Base-by-base conservation (phyloP, 2,797 vertebrate species). In the Rhodeus uyekii region DNA sequence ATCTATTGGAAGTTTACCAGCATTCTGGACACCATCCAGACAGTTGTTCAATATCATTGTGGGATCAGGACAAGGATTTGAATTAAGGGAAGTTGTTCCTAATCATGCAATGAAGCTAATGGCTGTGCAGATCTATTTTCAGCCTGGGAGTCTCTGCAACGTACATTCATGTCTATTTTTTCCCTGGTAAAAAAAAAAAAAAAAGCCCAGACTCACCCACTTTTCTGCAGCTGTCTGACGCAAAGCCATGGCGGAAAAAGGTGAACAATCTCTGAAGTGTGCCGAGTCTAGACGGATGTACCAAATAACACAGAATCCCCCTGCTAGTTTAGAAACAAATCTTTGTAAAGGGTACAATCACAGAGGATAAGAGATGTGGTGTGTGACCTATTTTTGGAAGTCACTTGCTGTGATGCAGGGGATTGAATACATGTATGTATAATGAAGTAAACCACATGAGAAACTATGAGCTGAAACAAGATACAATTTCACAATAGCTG, bases 251-350 rank as follows among this genome's bases (percentile, higher is more conserved):
- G 13, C 7, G 29, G 72, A 75, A 82, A n/a, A 76, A 69, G 27
- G 38, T 82, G 64, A 76, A 69, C 73, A 60, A 60, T 60, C 50
- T 83, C 63, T 77, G 12, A 44, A 44, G 53, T 74, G 63, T 83
- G 74, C 76, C 68, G 42, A 84, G 79, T 77, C 77, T 83, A 86
- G 68, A 82, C 16, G 63, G 60, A 73, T 65, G 60, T 72, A 61
- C 32, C 38, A 34, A 44, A 61, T 61, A 61, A 72, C 65, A 22
- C 67, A 80, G 67, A 80, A 80, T 61, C 38, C 67, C 34, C 46
- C 46, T 8, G 24, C 16, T 67, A 79, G 27, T n/a, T 69, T 67
- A 65, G 72, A 82, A 81, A 68, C 63, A 58, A 36, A 76, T 60
- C 19, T 65, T 60, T 75, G 18, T 63, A 38, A 58, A 34, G 50